Base-by-base conservation (phyloP, 2,888 invertebrate species). In the Unio delphinus region DNA sequence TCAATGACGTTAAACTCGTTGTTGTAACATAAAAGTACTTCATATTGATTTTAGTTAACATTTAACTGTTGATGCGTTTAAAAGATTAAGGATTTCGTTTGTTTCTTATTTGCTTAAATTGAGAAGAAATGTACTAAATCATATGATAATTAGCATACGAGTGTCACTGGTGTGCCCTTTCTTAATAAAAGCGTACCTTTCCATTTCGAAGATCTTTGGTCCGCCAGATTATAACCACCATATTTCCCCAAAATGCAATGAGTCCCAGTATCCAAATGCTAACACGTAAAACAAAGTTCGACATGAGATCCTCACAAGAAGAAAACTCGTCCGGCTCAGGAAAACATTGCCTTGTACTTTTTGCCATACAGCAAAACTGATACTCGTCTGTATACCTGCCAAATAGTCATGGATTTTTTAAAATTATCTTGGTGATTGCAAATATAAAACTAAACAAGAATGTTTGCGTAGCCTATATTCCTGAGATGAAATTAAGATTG, bases 291-390 rank as follows among this genome's bases (percentile, higher is more conserved):
- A 88, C 79, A 67, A 80, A 82, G 77, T 88, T 88, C 17, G 88
- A 88, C 88, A 89, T 87, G 34, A 89, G 86, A 63, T 89, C 89
- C 59, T 88, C 85, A 70, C 89, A 89, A 23, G 88, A 87, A 3
- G 89, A 89, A 67, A 89, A 89, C 75, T 87, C 88, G 70, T 88
- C 88, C 0, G 88, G 83, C 65, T 83, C 79, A 1, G 89, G 89
- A 7, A 75, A 76, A 69, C 89, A 89, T n/a, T 72, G 64, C 20
- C 75, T 73, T 2, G 89, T 87, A 55, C 84, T 83, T 26, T 83
- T 81, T 0, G 90, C 89, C 73, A 90, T 81, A 72, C 90, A 91
- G 75, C 91, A 91, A 73, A 90, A 90, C n/a, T 88, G 84, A 73
- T 87, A 89, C 73, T 90, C 89, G 72, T 90, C 90, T 0, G 90